Percentiles rank a stretch among this genome's conserved stretches.
Evolutionary conservation across 2,888 invertebrate species (phyloP).

Genomic region (Zaprionus obscuricornis): DNA sequence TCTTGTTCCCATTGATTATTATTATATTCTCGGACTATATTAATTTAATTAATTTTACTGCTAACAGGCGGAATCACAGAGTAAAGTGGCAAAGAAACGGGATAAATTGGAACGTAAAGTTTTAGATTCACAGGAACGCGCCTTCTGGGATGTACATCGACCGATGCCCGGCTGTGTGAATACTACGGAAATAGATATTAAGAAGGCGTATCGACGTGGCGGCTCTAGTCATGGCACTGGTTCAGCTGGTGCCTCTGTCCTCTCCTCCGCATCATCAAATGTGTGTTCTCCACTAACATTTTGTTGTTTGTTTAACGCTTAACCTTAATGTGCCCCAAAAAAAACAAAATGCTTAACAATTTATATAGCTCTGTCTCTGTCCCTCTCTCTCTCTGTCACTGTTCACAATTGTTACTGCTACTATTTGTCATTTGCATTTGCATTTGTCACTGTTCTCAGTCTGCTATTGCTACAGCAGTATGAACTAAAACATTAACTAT

Average conservation of each 20-base stretch:
- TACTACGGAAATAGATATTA: slow-evolving; percentile 99
- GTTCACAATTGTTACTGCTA: too few species aligned
- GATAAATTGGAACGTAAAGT: slow-evolving; percentile 99
- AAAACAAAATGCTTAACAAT: too few species aligned
- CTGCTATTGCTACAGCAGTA: too few species aligned
- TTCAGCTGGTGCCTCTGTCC: slow-evolving; percentile 82
- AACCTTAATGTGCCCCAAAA: too few species aligned
- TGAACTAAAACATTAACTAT: too few species aligned
- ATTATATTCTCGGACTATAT: not conserved
- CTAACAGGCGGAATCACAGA: slow-evolving; percentile 86
- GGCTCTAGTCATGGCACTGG: slow-evolving; percentile 83
- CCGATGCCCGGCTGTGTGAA: slow-evolving; percentile 99
- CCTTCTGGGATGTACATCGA: slow-evolving; percentile 99
- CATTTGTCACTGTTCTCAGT: too few species aligned
- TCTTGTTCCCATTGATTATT: too few species aligned
- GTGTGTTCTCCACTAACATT: too few species aligned
- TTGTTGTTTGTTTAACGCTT: too few species aligned
- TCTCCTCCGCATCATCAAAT: too few species aligned
- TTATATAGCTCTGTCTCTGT: too few species aligned
- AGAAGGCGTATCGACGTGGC: slow-evolving; percentile 91
- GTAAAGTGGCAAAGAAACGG: slow-evolving; percentile 97
- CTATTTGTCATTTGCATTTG: too few species aligned
- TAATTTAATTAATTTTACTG: not conserved
- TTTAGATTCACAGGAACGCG: slow-evolving; percentile 98
- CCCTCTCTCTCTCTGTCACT: not conserved